These are phyloP conservation scores for Anarrhichthys ocellatus DNA, from an alignment of 2,113 vertebrate genomes.

Conservation along the genomic window DNA sequence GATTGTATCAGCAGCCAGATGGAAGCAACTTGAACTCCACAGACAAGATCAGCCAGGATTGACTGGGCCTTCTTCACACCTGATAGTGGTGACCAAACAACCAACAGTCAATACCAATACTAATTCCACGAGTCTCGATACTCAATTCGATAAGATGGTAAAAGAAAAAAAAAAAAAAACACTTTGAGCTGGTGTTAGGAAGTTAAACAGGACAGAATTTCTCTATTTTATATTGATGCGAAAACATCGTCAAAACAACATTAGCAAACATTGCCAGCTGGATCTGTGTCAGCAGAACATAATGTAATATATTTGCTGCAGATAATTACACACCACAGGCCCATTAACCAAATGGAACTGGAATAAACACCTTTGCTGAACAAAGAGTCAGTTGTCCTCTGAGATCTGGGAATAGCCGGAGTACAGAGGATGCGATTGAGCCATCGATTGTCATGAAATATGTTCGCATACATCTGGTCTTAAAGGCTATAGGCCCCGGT, in stretches of 20 bases:
- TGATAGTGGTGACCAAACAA: not conserved
- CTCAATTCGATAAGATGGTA: not conserved
- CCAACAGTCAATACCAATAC: not conserved
- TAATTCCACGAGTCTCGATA: not conserved
- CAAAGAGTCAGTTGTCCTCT: not conserved
- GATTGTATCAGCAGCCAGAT: not conserved
- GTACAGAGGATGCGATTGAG: constrained; percentile 26
- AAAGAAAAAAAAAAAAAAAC: not conserved
- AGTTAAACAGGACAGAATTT: not conserved
- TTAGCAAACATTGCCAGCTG: constrained; percentile 15
- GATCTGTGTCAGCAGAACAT: constrained; percentile 12
- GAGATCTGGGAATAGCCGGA: constrained; percentile 18
- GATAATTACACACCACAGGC: constrained; percentile 18
- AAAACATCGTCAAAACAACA: constrained; percentile 6
- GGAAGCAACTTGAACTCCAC: not conserved
- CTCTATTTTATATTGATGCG: not conserved
- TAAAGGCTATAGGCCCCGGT: constrained; percentile 20
- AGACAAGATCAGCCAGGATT: not conserved
- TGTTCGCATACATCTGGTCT: constrained; percentile 30
- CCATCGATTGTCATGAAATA: constrained; percentile 31
- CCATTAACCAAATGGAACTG: constrained; percentile 28
- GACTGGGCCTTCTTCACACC: not conserved
- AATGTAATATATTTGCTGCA: constrained; percentile 10
- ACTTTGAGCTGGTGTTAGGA: too few relatives aligned
- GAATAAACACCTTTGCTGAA: constrained; percentile 26